Percentiles rank a stretch among this genome's conserved stretches.
These are phyloP conservation scores for Tyrophagus putrescentiae DNA, from an alignment of 1,140 invertebrate species.

Conservation along the genomic window DNA sequence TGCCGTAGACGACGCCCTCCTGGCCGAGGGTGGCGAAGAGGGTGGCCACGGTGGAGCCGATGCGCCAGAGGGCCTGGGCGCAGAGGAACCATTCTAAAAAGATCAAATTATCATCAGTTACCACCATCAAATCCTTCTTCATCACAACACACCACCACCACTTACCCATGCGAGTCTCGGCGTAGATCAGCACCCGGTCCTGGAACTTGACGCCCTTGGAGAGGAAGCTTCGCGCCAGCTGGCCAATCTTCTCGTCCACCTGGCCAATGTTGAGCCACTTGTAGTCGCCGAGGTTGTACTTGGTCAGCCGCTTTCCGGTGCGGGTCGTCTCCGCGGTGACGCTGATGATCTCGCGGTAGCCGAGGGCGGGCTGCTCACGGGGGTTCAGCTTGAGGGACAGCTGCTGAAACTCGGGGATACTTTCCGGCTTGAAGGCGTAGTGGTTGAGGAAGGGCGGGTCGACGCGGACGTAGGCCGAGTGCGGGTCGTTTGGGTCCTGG, in stretches of 20 bases:
- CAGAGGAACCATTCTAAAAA: slow-evolving; percentile 35
- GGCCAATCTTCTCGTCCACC: slow-evolving; percentile 50
- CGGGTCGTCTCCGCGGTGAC: slow-evolving; percentile 65
- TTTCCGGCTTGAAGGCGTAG: slow-evolving; percentile 49
- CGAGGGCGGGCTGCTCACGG: slow-evolving; percentile 1
- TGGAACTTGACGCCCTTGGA: slow-evolving; percentile 45
- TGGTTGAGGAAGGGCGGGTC: not conserved
- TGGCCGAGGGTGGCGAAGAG: slow-evolving; percentile 91
- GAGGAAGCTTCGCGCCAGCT: slow-evolving; percentile 61
- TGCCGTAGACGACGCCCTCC: slow-evolving; percentile 81
- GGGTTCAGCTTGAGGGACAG: slow-evolving; percentile 52
- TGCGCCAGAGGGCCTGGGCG: slow-evolving; percentile 20
- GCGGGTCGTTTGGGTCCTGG: slow-evolving; percentile 20
- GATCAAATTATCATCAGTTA: too few relatives aligned
- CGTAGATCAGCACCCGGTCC: slow-evolving; percentile 79
- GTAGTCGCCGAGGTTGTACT: slow-evolving; percentile 47
- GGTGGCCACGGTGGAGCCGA: slow-evolving; percentile 56
- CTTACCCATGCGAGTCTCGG: slow-evolving; percentile 70
- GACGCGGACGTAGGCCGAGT: slow-evolving; percentile 14
- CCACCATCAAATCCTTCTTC: too few relatives aligned
- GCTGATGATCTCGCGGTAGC: slow-evolving; percentile 3
- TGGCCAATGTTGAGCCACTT: slow-evolving; percentile 71
- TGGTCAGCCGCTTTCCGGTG: slow-evolving; percentile 82
- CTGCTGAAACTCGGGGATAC: slow-evolving; percentile 67
- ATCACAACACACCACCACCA: too few relatives aligned